These are phyloP conservation scores for Camptogramma bilineatum DNA, from an alignment of 2,888 invertebrate genomes.

Conservation along the genomic window DNA sequence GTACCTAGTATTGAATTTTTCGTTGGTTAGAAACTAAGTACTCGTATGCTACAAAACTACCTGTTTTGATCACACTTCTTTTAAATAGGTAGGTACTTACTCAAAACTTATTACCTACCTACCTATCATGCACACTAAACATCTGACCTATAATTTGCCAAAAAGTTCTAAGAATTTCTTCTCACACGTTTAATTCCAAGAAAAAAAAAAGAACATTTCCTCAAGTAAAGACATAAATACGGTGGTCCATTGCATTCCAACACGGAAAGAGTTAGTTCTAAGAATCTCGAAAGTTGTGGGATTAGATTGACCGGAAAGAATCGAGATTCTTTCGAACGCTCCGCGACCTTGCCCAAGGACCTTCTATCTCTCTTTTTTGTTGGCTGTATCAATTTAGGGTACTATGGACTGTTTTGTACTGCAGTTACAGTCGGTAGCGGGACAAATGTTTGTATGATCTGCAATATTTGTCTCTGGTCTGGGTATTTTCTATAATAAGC, in stretches of 20 bases:
- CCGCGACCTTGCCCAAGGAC: slow-evolving; percentile 57
- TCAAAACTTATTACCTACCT: no score
- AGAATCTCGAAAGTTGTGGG: slow-evolving; percentile 23
- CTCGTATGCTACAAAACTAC: no score
- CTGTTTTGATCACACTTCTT: no score
- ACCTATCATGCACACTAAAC: neutral
- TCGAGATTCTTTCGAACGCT: slow-evolving; percentile 44
- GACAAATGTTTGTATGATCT: no score
- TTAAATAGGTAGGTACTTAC: no score
- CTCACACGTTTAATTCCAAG: neutral
- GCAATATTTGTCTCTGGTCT: no score
- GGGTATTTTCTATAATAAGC: no score
- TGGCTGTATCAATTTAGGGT: neutral
- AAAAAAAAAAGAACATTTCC: neutral
- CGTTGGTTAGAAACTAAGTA: no score
- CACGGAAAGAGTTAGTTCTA: slow-evolving; percentile 38
- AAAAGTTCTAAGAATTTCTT: neutral
- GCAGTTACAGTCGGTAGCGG: no score
- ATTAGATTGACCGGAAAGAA: slow-evolving; percentile 54
- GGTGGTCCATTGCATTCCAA: slow-evolving; percentile 40
- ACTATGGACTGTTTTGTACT: neutral
- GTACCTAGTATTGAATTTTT: no score
- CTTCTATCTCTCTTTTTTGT: slow-evolving; percentile 10
- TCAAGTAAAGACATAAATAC: slow-evolving; percentile 24
- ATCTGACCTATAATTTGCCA: neutral